phyloP scores from a whole-genome alignment of 2,113 vertebrate genomes.

The Eubucco bourcierii region DNA sequence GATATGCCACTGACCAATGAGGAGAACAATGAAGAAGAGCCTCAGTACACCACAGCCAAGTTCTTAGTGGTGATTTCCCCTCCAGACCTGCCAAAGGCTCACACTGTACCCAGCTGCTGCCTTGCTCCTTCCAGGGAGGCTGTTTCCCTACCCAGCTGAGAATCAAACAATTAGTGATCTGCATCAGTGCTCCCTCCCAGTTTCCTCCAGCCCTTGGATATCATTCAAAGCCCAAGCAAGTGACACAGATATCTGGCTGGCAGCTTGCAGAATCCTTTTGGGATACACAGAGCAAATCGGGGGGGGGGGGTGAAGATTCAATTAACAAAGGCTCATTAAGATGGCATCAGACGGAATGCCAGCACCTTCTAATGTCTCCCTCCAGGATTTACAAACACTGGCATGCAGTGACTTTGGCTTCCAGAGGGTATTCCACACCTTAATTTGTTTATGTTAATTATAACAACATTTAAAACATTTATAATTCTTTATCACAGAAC shows the following conservation, averaged over 20 bases:
- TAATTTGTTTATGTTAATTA: background rate
- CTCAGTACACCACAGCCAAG: background rate
- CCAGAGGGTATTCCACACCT: background rate
- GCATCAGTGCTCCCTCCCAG: background rate
- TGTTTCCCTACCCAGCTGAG: background rate
- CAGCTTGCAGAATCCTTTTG: background rate
- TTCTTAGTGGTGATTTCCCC: background rate
- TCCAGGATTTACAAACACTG: background rate
- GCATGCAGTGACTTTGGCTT: background rate
- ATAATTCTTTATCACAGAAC: too few species aligned
- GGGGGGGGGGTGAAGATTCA: background rate
- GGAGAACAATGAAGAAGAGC: background rate
- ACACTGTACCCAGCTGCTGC: background rate
- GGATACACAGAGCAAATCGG: background rate
- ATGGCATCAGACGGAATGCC: background rate
- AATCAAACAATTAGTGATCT: background rate
- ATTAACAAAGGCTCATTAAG: background rate
- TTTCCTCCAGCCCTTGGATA: background rate
- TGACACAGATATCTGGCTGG: background rate
- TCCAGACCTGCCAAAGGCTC: background rate
- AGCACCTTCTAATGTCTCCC: background rate
- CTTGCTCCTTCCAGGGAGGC: background rate
- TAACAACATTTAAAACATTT: too few species aligned
- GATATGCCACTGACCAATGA: background rate
- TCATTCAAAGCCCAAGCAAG: conserved; percentile 15